Evolutionary conservation across 1,140 invertebrate genomes (phyloP).

Genomic region (Trachymyrmex cornetzi): DNA sequence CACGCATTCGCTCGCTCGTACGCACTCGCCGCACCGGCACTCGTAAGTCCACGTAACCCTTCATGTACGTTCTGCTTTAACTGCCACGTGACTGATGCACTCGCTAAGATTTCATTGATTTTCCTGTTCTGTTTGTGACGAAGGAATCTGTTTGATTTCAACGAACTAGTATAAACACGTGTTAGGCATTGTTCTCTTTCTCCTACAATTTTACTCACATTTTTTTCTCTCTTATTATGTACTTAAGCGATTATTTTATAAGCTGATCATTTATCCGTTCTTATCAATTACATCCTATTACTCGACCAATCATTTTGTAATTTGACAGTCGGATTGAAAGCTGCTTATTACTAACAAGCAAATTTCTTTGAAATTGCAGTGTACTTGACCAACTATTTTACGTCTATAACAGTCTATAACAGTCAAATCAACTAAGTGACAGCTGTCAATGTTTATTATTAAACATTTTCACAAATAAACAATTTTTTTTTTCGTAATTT

Average conservation of each 20-base stretch:
- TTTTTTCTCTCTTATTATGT: background rate
- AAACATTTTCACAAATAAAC: background rate
- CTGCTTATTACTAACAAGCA: background rate
- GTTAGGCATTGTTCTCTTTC: background rate
- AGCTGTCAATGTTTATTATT: background rate
- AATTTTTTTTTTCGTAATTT: background rate
- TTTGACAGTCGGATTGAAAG: constrained; percentile 6
- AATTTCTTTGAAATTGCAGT: background rate
- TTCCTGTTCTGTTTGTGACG: background rate
- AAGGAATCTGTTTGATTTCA: background rate
- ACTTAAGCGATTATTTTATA: background rate
- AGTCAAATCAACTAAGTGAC: constrained; percentile 4
- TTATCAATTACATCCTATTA: background rate
- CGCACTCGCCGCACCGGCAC: constrained; percentile 57
- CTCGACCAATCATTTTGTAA: constrained; percentile 10
- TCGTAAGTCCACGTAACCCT: constrained; percentile 73
- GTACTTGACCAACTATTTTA: background rate
- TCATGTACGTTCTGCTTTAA: constrained; percentile 2
- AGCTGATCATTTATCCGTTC: background rate
- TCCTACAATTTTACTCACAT: background rate
- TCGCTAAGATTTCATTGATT: background rate
- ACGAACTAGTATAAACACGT: background rate
- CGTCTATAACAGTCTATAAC: background rate
- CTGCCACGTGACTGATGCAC: constrained; percentile 5
- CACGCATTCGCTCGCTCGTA: constrained; percentile 73